Base-by-base conservation (phyloP, 2,888 invertebrate species). In the Agriopis leucophaearia region DNA sequence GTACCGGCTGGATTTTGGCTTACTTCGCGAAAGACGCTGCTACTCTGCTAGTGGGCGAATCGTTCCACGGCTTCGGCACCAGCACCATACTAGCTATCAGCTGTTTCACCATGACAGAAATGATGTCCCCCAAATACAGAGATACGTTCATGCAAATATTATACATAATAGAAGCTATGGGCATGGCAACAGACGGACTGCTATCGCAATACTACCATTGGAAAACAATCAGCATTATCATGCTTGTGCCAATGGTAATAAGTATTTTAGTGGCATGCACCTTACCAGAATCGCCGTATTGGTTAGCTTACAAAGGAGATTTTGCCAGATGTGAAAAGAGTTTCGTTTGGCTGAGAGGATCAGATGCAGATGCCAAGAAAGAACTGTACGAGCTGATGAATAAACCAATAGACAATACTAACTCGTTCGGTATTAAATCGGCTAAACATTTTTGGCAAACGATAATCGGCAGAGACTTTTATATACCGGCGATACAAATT, bases 251-350 rank as follows among this genome's bases (percentile, higher is more conserved):
- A 5, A 58, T 71, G 42, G 4, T 71, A 0, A 0, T 73, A 18
- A 72, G 72, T 0, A 3, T 74, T 7, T 18, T 66, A 4, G 52
- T 69, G 1, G 73, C 70, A 0, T 71, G 48, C 45, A 59, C 61
- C 4, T 73, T 72, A 73, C 76, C 78, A 0, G 78, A 79, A 42
- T 79, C 79, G 0, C 79, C 79, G 1, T 67, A 72, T 8, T 79
- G 79, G 79, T 44, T 78, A 8, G 79, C 79, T 0, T 74, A 45
- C 48, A 74, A 69, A 71, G 75, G 74, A 5, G 58, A 72, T 8
- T 72, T 64, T 36, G 44, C 54, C 0, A 66, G 74, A 58, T 74
- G 79, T 55, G 73, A 73, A 47, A 16, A 58, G 8, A 42, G 64
- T 0, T 79, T 79, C 35, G 59, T 56, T 9, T 70, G 64, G 54